phyloP scores from a whole-genome alignment of 2,113 vertebrate genomes.

The Oophaga pumilio region DNA sequence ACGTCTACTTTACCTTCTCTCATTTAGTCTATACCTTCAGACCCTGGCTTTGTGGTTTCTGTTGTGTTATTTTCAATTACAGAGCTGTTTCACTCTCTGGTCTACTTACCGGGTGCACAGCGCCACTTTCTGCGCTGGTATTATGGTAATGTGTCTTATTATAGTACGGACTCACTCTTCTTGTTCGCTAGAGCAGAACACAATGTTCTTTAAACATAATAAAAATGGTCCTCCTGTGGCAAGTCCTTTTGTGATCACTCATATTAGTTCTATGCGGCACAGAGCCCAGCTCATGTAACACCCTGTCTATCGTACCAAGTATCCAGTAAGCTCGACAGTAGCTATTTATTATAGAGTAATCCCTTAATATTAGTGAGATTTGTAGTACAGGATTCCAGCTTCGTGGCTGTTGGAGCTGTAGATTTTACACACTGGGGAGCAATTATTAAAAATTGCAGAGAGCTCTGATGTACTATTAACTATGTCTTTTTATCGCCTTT shows the following conservation, averaged over 20 bases:
- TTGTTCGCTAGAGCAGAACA: conserved; percentile 18
- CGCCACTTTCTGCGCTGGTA: background rate
- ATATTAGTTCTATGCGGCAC: background rate
- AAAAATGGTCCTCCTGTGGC: conserved; percentile 29
- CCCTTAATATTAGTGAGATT: background rate
- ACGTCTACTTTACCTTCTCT: background rate
- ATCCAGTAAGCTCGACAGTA: background rate
- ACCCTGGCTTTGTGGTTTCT: background rate
- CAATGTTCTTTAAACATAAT: conserved; percentile 41
- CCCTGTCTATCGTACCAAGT: background rate
- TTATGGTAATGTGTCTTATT: conserved; percentile 23
- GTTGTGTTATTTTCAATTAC: background rate
- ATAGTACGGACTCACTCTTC: conserved; percentile 21
- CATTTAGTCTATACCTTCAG: background rate
- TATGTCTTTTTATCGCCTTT: background rate
- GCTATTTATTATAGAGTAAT: background rate
- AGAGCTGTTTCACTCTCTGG: background rate
- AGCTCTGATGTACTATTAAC: background rate
- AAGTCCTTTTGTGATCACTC: conserved; percentile 40
- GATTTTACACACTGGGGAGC: background rate
- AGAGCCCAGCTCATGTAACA: background rate
- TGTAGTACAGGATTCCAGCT: background rate
- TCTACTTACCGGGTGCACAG: background rate
- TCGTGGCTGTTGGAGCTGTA: background rate
- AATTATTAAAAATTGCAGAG: background rate